phyloP scores from a whole-genome alignment of 2,113 vertebrate species.

The Microcebus jonahi region DNA sequence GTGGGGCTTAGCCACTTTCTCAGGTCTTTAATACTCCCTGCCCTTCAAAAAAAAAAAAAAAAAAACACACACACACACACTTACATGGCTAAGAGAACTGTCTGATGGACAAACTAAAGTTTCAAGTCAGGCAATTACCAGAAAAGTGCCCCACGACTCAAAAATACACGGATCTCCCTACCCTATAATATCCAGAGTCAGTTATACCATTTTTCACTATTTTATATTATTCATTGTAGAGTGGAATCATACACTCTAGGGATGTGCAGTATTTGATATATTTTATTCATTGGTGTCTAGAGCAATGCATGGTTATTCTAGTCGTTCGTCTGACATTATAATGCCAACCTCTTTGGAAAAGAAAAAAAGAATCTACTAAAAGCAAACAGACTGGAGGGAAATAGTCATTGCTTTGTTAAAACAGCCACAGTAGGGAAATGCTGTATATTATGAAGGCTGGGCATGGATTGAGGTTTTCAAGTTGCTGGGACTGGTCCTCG shows the following conservation, averaged over 20 bases:
- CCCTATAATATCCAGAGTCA: conserved; percentile 34
- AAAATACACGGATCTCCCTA: conserved; percentile 40
- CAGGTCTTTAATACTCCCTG: background rate
- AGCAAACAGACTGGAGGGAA: conserved; percentile 54
- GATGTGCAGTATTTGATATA: conserved; percentile 39
- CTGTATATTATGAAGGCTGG: background rate
- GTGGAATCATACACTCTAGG: conserved; percentile 64
- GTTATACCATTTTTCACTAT: conserved; percentile 68
- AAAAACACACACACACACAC: background rate
- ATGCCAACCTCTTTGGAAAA: conserved; percentile 56
- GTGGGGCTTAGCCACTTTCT: conserved; percentile 36
- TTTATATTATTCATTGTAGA: background rate
- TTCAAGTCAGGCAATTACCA: conserved; percentile 70
- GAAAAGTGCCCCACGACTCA: conserved; percentile 71
- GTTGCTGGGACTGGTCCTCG: conserved; percentile 30
- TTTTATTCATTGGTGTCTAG: conserved; percentile 68
- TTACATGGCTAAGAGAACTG: conserved; percentile 26
- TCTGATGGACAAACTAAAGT: conserved; percentile 72
- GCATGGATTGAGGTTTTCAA: background rate
- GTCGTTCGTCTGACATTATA: conserved; percentile 52
- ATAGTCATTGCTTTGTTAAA: background rate
- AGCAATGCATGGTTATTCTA: conserved; percentile 29
- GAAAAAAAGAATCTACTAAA: background rate
- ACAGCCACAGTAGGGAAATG: conserved; percentile 14
- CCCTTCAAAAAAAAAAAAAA: background rate